A percentile compares a stretch with the other conserved stretches of the same genome.
Evolutionary conservation across 2,888 invertebrate species (phyloP).

Genomic region (Trypoxylon attenuatum): DNA sequence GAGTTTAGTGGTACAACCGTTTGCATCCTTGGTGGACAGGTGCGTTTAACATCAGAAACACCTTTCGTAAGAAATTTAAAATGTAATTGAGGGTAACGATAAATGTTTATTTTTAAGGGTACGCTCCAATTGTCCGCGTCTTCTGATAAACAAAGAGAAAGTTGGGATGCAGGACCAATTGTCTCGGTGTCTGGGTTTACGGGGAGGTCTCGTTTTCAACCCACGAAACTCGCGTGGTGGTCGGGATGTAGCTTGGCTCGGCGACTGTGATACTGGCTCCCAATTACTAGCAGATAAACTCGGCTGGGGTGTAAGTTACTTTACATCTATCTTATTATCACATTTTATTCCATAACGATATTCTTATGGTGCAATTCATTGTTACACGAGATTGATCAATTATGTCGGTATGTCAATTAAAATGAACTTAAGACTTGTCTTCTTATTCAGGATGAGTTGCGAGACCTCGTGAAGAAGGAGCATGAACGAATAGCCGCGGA

Average conservation of each 20-base stretch:
- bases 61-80: not conserved
- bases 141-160: constrained; percentile 91
- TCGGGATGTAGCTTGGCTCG: constrained; percentile 88
- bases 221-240: constrained; percentile 76
- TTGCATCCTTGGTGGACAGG: constrained; percentile 91
- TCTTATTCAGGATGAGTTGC: constrained; percentile 78
- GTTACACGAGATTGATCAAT: not conserved
- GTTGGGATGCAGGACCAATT: constrained; percentile 69
- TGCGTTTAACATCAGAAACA: constrained; percentile 68
- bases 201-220: constrained; percentile 83
- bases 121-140: constrained; percentile 83
- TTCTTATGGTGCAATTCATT: not conserved
- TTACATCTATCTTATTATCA: no score
- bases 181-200: constrained; percentile 72
- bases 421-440: not conserved
- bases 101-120: constrained; percentile 75
- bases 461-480: constrained; percentile 77
- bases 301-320: constrained; percentile 87
- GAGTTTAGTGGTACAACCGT: constrained; percentile 94
- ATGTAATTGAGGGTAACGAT: not conserved
- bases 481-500: constrained; percentile 76
- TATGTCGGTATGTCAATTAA: not conserved
- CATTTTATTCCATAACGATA: no score
- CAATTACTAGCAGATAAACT: constrained; percentile 83
- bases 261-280: constrained; percentile 90